Percentiles rank a stretch among this genome's conserved stretches.
Conservation (phyloP, 1,140 invertebrate genomes). For the Copidosoma floridanum region DNA sequence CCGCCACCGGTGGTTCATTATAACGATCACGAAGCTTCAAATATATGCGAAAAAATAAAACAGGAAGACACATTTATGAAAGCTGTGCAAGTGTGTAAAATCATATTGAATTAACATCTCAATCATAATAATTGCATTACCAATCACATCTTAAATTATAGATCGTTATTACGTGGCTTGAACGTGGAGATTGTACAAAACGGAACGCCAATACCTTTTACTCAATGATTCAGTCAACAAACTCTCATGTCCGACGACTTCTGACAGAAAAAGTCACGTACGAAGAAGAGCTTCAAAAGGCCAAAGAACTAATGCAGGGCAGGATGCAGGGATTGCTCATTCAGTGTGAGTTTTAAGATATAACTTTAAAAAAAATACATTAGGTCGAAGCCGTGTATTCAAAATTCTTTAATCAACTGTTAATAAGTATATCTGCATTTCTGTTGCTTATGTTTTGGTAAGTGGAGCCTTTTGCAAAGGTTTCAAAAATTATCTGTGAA, state of each 20-base stretch:
- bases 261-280: constrained; percentile 79
- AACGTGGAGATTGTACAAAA: constrained; percentile 88
- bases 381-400: constrained; percentile 12
- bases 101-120: background rate
- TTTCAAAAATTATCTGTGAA: constrained; percentile 15
- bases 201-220: constrained; percentile 87
- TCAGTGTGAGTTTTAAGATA: constrained; percentile 74
- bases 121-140: background rate
- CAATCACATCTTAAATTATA: constrained; percentile 41
- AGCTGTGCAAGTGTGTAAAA: constrained; percentile 63
- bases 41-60: constrained; percentile 82
- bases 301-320: constrained; percentile 76
- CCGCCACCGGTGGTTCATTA: constrained; percentile 85
- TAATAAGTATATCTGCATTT: constrained; percentile 41
- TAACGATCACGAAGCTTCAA: constrained; percentile 77
- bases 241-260: constrained; percentile 83
- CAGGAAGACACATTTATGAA: constrained; percentile 75
- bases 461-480: constrained; percentile 33
- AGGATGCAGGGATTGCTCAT: constrained; percentile 76
- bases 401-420: constrained; percentile 15
- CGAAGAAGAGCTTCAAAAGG: constrained; percentile 81
- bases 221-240: constrained; percentile 90
- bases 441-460: constrained; percentile 48
- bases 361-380: constrained; percentile 28
- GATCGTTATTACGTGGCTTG: constrained; percentile 85